Evolutionary conservation across 2,113 vertebrate genomes (phyloP).

Genomic region (Malaclemys terrapin): DNA sequence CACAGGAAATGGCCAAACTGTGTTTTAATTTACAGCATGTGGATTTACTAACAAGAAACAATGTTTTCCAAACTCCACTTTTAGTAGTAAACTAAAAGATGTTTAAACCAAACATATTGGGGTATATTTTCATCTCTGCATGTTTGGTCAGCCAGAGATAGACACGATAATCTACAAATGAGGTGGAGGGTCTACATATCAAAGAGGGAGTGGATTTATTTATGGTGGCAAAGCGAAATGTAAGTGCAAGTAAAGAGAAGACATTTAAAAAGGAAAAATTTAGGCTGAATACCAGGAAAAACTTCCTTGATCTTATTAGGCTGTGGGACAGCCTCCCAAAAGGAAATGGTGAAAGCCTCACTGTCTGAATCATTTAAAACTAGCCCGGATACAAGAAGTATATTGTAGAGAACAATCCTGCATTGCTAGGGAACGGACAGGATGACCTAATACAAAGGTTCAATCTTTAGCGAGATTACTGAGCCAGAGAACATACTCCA

Average conservation of each 20-base stretch:
- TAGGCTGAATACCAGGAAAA: not conserved
- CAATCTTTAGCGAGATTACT: not conserved
- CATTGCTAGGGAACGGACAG: not conserved
- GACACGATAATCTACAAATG: not conserved
- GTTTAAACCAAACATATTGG: not conserved
- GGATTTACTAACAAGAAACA: rapidly evolving
- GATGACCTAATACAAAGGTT: not conserved
- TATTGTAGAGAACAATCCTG: not conserved
- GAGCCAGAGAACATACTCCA: not conserved
- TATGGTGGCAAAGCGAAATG: rapidly evolving
- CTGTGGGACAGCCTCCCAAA: not conserved
- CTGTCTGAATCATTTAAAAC: not conserved
- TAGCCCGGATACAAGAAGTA: not conserved
- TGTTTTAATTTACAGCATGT: rapidly evolving
- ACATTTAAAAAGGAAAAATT: rapidly evolving
- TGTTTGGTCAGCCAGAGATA: rapidly evolving
- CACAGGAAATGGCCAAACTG: not conserved
- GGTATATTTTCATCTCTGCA: not conserved
- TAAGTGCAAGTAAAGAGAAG: not conserved
- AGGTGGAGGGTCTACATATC: no score
- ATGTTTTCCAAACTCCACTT: rapidly evolving
- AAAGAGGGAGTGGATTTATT: not conserved
- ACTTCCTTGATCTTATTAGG: not conserved
- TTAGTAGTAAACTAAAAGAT: rapidly evolving
- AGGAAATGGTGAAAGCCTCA: not conserved